Percentiles rank a stretch among this genome's conserved stretches.
These are phyloP conservation scores for Cyphotilapia sp. DNA, from an alignment of 2,113 vertebrate genomes.

Conservation along the genomic window DNA sequence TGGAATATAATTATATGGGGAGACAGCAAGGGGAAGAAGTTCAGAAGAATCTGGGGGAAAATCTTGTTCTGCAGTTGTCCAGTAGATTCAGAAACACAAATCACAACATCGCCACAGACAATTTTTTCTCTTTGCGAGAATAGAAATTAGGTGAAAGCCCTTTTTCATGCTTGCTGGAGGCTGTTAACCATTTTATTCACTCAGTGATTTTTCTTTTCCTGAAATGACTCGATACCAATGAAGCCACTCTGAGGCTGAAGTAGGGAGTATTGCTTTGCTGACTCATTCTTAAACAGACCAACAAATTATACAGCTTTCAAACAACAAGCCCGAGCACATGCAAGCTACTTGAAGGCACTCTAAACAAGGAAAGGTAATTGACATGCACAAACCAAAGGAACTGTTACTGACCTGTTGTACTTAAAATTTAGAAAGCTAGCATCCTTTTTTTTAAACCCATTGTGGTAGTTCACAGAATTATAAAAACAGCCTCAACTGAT, in stretches of 20 bases:
- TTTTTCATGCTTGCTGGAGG: background rate
- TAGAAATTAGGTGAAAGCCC: background rate
- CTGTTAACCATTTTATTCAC: background rate
- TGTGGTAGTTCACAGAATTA: background rate
- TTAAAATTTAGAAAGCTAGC: background rate
- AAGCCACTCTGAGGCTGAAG: background rate
- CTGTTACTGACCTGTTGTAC: background rate
- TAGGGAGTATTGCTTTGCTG: background rate
- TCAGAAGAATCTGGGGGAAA: background rate
- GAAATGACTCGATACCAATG: background rate
- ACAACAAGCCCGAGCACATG: background rate
- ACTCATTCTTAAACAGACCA: background rate
- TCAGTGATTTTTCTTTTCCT: background rate
- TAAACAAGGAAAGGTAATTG: background rate
- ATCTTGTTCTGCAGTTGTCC: background rate
- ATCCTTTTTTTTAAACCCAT: background rate
- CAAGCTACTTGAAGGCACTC: background rate
- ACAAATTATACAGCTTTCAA: background rate
- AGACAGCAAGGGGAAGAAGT: background rate
- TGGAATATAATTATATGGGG: background rate
- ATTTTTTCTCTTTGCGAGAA: background rate
- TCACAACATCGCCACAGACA: background rate
- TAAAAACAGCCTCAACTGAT: background rate
- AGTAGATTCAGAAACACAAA: background rate
- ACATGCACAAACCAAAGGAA: background rate